Base-by-base conservation (phyloP, 2,113 vertebrate genomes). In the Pomatorhinus ruficollis region DNA sequence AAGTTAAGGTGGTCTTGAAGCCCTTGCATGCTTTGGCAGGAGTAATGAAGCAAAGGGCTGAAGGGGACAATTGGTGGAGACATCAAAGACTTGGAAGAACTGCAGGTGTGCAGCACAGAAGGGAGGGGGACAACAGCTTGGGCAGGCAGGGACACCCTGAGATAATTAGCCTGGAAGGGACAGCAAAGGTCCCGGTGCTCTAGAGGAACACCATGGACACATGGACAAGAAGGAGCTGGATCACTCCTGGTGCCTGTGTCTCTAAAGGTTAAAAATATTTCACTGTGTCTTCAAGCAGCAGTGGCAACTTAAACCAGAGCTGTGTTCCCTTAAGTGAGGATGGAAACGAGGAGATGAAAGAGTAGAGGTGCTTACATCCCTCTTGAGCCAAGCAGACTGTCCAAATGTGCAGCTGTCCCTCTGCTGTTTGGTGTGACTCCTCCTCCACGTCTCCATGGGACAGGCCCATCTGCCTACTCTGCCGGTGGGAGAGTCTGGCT, bases 361-460 rank as follows among this genome's bases (percentile, higher is more conserved):
- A 5, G 37, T 45, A 39, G 25, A 66, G 42, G 39, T 66, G 33
- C 37, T 87, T 70, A 23, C 52, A 22, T 16, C 0, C 0, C 28
- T 81, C 17, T 74, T 37, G 54, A 78, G 15, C 16, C 23, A 50
- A 66, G 47, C 12, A 45, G 47, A 6, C 5, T 74, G 72, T 44
- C 45, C 64, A 93, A 61, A 57, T 0, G 3, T 44, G 50, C 50
- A 53, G 53, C 33, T 88, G 47, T 35, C 39, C 53, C 40, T 82
- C 65, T 71, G 52, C 23, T 94, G 47, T 33, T 60, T 63, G 30
- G 63, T 86, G 25, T 54, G 59, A 11, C 47, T 79, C 30, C 52
- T 81, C 16, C 3, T 3, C 54, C 42, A 11, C 0, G 0, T 44
- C 30, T 68, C 57, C 0, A 0, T 5, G 19, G n/a, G 52, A 74